Base-by-base conservation (phyloP, 2,797 vertebrate species). In the Peromyscus eremicus region DNA sequence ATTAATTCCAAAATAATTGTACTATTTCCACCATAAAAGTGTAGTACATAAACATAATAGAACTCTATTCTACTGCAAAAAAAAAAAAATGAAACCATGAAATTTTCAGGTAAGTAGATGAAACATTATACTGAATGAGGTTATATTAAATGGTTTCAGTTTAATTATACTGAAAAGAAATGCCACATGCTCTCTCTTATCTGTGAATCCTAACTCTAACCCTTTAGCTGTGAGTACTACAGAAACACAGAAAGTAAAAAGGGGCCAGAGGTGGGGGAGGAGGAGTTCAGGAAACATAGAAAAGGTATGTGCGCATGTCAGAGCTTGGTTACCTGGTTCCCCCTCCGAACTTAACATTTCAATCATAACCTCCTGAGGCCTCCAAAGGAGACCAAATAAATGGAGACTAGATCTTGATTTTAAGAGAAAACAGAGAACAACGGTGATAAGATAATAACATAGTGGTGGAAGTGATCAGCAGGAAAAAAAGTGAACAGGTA, bases 341-440 rank as follows among this genome's bases (percentile, higher is more conserved):
- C 40, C 49, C 66, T 70, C 49, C 32, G 55, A 86, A 81, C 32
- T 68, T 82, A 86, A 43, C 76, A 70, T 49, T 76, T n/a, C 21
- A 82, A 57, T 21, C 23, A 76, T 6, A 25, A 75, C 17, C 46
- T 17, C 19, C 71, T 37, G 8, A 77, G 76, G 23, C 34, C n/a
- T 91, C 52, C 70, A 91, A 64, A 87, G 43, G n/a, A 93, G 29
- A 93, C 0, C 1, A 49, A 46, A 62, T 70, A 77, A 86, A 92
- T 80, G 32, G 75, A 94, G 29, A 96, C 29, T 2, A 64, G 43
- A 6, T 79, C 19, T 83, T 79, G 46, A 87, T 16, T 55, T 55
- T 49, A 95, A 75, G 14, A 81, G n/a, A 46, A 88, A 92, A 93
- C 5, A 82, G 49, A 86, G 11, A 81, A 89, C 14, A 84, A 77